These are phyloP conservation scores for Calephelis perditalis DNA, from an alignment of 2,888 invertebrate species.

Conservation along the genomic window DNA sequence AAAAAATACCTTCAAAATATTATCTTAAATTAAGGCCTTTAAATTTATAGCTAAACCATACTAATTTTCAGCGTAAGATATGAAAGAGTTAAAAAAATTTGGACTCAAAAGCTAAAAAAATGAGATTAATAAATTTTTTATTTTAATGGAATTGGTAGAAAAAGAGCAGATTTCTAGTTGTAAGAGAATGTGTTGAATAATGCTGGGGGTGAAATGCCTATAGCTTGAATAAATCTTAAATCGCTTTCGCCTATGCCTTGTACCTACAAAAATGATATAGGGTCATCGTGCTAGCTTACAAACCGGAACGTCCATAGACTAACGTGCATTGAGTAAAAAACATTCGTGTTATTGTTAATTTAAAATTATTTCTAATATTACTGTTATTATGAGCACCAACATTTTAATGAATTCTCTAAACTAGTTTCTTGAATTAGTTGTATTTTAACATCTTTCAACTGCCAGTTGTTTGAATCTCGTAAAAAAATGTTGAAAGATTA, in stretches of 20 bases:
- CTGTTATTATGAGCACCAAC: slow-evolving; percentile 20
- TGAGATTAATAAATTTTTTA: too few relatives aligned
- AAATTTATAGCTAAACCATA: too few relatives aligned
- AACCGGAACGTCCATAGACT: slow-evolving; percentile 71
- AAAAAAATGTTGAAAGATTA: too few relatives aligned
- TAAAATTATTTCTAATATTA: slow-evolving; percentile 35
- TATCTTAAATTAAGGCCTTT: too few relatives aligned
- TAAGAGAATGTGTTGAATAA: too few relatives aligned
- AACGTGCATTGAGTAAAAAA: slow-evolving; percentile 62
- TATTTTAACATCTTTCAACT: slow-evolving; percentile 1
- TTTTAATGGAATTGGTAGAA: too few relatives aligned
- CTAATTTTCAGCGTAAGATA: too few relatives aligned
- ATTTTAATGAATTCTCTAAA: slow-evolving; percentile 10
- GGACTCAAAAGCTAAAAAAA: too few relatives aligned
- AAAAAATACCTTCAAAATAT: too few relatives aligned
- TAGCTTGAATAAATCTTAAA: slow-evolving; percentile 8
- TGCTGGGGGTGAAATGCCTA: too few relatives aligned
- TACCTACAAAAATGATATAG: slow-evolving; percentile 56
- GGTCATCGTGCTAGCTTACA: slow-evolving; percentile 73
- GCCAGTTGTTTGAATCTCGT: neutral
- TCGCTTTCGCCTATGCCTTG: slow-evolving; percentile 39
- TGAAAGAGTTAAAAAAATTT: too few relatives aligned
- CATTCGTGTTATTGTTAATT: slow-evolving; percentile 53
- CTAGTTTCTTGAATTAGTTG: neutral
- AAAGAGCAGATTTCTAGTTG: neutral